Evolutionary conservation across 2,113 vertebrate species (phyloP), one percentile per base, ranked within the genome.

Genomic region (Coptodon bakossiorum): DNA sequence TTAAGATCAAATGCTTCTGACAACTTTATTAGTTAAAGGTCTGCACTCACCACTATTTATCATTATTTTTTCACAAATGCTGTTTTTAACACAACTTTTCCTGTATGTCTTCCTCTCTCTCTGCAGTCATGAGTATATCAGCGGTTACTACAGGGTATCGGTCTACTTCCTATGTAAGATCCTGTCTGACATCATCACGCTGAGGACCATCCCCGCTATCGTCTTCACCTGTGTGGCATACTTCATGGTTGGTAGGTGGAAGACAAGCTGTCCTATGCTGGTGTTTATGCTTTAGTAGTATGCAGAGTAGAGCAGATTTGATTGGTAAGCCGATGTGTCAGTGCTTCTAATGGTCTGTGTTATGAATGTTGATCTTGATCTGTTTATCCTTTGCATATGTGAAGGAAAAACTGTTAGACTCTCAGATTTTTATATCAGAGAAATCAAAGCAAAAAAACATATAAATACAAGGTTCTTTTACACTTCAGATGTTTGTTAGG

Each of bases 61-160:
- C 38, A 27, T 43, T 16, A 27, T 43, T 8, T 45, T 73, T 45
- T 73, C 22, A 73, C 13, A 73, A 22, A 73, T 73, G 22, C 22
- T 1, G 43, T 63, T 63, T 63, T 29, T 17, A 14, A 48, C 14
- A 2, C 52, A 19, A 31, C 10, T 9, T 34, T 24, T 61, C 9
- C 29, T 53, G 4, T 54, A 19, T 50, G 24, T 24, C 71, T 5
- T 12, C 38, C 2, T 63, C 5, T 76, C 7, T 88, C 13, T 92
- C 84, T 89, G 90, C 93, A 99, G 98, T 86, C 98, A 99, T 5
- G 98, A 99, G 89, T 99, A 98, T 11, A 98, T 98, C 95, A 99
- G 98, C 54, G 98, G 98, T 3, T 99, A 99, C 90, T 99, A 99
- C 95, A 94, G 98, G 85, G 92, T 96, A 3, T 98, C 98, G 0